These are phyloP conservation scores for Jordanella pulchra DNA, from an alignment of 2,797 vertebrate species.

Conservation along the genomic window DNA sequence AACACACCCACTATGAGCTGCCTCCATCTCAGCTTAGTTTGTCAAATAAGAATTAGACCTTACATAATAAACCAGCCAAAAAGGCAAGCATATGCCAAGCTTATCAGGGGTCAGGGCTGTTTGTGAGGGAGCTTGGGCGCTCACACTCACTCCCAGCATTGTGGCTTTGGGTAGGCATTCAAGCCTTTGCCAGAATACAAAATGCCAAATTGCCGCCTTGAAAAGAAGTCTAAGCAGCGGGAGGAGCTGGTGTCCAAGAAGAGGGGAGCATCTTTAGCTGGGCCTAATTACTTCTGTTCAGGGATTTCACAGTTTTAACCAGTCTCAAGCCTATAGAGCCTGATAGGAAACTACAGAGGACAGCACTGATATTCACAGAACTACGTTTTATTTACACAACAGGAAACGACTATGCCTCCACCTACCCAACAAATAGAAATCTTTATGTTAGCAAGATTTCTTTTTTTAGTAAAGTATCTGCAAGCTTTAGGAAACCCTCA, in stretches of 20 bases:
- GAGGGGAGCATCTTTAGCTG: slow-evolving; percentile 68
- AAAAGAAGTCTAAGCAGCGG: slow-evolving; percentile 61
- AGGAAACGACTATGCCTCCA: neutral
- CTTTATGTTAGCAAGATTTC: neutral
- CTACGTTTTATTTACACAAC: slow-evolving; percentile 30
- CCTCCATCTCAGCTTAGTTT: slow-evolving; percentile 17
- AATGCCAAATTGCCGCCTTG: slow-evolving; percentile 62
- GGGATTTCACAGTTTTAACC: slow-evolving; percentile 69
- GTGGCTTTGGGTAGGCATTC: slow-evolving; percentile 66
- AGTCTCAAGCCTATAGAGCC: slow-evolving; percentile 56
- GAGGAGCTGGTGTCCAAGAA: slow-evolving; percentile 66
- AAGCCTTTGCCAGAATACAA: slow-evolving; percentile 68
- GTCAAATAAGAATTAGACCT: slow-evolving; percentile 19
- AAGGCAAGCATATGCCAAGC: slow-evolving; percentile 43
- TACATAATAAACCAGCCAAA: slow-evolving; percentile 42
- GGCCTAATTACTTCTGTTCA: slow-evolving; percentile 75
- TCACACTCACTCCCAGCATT: slow-evolving; percentile 49
- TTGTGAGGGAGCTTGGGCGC: slow-evolving; percentile 52
- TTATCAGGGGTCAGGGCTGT: slow-evolving; percentile 49
- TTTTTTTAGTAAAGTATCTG: neutral
- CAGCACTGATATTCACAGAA: slow-evolving; percentile 22
- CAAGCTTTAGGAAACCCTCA: neutral
- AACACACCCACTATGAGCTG: slow-evolving; percentile 14
- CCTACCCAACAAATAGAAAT: neutral
- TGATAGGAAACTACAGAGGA: slow-evolving; percentile 37